Evolutionary conservation across 2,888 invertebrate genomes (phyloP), one percentile per base, ranked within the genome.

Genomic region (Oxyscelio sp.): DNA sequence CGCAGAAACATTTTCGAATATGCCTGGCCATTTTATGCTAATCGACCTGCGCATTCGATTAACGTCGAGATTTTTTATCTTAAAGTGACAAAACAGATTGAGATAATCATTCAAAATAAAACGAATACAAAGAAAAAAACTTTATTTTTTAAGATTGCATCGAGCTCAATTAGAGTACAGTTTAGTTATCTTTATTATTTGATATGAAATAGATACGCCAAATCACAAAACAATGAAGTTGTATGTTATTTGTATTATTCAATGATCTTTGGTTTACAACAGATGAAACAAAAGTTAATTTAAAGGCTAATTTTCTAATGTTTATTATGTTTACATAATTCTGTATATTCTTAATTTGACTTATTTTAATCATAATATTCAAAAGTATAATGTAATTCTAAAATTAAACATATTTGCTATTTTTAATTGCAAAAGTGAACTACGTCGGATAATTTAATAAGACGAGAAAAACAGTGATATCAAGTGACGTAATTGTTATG

Each of bases 11-110:
- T 74, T 74, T 54, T 63, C 52, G 56, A 56, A 75, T 68, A 78
- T 56, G 61, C 71, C 68, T 63, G 70, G 54, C 38, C 63, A 79
- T 79, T 71, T 79, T 71, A 79, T 79, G 71, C 56, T 71, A 79
- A 79, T 79, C 40, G 6, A 54, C 27, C 22, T 17, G 45, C 38
- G 63, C 52, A 77, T 66, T 66, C 50, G 50, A 75, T 75, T 65
- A 65, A n/a, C 34, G 27, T 52, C 40, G 22, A 52, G 15, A 40
- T 19, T 9, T 0, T 34, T 54, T 59, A n/a, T n/a, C n/a, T n/a
- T n/a, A n/a, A n/a, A n/a, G n/a, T n/a, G n/a, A n/a, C n/a, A n/a
- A n/a, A n/a, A n/a, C n/a, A n/a, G n/a, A n/a, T n/a, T n/a, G n/a
- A n/a, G n/a, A n/a, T n/a, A n/a, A n/a, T n/a, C n/a, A n/a, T n/a